Conservation (phyloP, 2,113 vertebrate species). For the Tupaia chinensis region DNA sequence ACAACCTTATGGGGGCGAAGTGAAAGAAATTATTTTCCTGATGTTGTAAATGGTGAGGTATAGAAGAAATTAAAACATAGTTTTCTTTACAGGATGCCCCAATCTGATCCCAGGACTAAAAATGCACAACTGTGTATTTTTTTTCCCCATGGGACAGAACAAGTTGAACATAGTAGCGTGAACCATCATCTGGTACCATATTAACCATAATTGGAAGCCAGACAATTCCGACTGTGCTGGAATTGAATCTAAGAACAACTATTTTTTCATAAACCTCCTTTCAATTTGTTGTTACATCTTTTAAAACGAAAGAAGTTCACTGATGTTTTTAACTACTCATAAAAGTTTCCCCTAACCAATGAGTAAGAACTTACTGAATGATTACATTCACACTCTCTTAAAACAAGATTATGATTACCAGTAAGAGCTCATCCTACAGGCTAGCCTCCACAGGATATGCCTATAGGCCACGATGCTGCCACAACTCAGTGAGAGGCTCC, state of each 20-base stretch:
- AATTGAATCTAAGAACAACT: slow-evolving; percentile 37
- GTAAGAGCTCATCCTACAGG: neutral
- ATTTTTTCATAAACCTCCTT: neutral
- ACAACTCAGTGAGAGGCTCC: neutral
- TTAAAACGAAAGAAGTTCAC: neutral
- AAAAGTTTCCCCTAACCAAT: neutral
- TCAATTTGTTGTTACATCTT: slow-evolving; percentile 28
- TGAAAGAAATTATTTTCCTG: neutral
- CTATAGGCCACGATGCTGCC: neutral
- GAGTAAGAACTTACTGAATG: neutral
- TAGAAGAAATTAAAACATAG: neutral
- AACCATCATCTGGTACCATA: neutral
- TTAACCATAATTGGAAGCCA: neutral
- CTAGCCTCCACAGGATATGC: neutral
- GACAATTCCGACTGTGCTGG: neutral
- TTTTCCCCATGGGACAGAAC: neutral
- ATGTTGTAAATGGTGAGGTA: neutral
- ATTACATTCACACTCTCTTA: neutral
- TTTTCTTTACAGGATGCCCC: neutral
- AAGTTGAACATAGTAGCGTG: neutral
- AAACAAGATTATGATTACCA: neutral
- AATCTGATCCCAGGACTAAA: neutral
- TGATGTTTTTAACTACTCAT: neutral
- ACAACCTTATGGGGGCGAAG: neutral
- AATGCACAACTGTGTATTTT: neutral